These are phyloP conservation scores for Ondatra zibethicus DNA, from an alignment of 2,113 vertebrate genomes.

Conservation along the genomic window DNA sequence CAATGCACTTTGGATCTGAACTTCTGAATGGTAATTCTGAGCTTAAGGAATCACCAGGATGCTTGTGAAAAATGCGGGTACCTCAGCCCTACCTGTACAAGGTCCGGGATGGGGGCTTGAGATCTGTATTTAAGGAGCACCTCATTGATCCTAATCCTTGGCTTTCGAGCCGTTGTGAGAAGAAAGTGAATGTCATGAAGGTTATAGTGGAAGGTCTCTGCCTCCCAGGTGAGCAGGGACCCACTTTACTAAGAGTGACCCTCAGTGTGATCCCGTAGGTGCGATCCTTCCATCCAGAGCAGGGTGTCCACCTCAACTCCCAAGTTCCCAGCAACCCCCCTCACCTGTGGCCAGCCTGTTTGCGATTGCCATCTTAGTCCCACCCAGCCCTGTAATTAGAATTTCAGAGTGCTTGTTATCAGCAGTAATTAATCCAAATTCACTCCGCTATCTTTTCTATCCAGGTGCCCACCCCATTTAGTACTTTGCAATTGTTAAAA, in stretches of 20 bases:
- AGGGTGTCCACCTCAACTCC: neutral
- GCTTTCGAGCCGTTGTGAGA: neutral
- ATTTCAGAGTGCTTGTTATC: neutral
- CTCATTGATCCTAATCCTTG: neutral
- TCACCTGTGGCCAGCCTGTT: neutral
- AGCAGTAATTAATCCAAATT: conserved; percentile 20
- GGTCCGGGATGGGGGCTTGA: neutral
- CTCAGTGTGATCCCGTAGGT: neutral
- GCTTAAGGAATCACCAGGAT: neutral
- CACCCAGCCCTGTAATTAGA: neutral
- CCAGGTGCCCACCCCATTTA: neutral
- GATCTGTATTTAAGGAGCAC: neutral
- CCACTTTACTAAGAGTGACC: neutral
- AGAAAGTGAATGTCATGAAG: neutral
- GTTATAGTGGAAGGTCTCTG: neutral
- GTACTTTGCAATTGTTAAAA: conserved; percentile 45
- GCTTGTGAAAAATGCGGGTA: neutral
- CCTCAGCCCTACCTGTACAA: too few species aligned
- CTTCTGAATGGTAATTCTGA: neutral
- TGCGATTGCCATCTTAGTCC: neutral
- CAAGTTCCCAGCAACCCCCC: neutral
- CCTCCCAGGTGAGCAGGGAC: neutral
- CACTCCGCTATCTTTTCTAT: neutral
- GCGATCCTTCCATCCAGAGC: neutral
- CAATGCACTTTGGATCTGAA: neutral